Evolutionary conservation across 2,888 invertebrate species (phyloP).

Genomic region (Drosophila maculinotata): DNA sequence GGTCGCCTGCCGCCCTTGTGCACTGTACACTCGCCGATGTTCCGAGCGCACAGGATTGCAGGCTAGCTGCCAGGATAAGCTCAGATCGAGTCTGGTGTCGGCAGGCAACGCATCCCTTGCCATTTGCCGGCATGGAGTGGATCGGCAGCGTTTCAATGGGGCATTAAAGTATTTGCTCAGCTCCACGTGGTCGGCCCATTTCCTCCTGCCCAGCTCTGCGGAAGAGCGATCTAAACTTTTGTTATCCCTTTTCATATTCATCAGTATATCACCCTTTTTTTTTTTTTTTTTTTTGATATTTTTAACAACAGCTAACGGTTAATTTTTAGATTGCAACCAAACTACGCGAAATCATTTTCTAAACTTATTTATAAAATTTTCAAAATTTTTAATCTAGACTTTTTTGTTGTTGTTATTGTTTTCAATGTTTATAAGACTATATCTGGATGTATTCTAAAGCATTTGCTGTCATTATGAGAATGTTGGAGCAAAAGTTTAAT

Average conservation of each 20-base stretch:
- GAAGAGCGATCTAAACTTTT: not conserved
- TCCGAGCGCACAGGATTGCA: constrained; percentile 4
- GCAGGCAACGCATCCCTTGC: not conserved
- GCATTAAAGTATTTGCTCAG: constrained; percentile 22
- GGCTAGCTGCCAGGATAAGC: constrained; percentile 45
- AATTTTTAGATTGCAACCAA: not conserved
- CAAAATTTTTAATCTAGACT: not conserved
- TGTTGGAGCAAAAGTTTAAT: not conserved
- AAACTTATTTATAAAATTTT: not conserved
- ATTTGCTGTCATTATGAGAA: constrained; percentile 1
- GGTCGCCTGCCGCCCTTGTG: not conserved
- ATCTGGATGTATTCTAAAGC: not conserved
- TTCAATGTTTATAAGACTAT: not conserved
- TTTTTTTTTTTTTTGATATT: constrained; percentile 1
- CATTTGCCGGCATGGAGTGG: constrained; percentile 18
- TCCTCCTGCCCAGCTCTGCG: not conserved
- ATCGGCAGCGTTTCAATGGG: not conserved
- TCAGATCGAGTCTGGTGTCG: constrained; percentile 3
- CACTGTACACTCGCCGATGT: not conserved
- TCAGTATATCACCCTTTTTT: not conserved
- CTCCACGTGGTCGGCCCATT: constrained; percentile 40
- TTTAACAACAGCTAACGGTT: too few relatives aligned
- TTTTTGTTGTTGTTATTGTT: too few relatives aligned
- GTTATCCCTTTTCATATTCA: not conserved
- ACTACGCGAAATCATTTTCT: constrained; percentile 5